Evolutionary conservation across 2,797 vertebrate species (phyloP).

Genomic region (Muraenolepis orangiensis): DNA sequence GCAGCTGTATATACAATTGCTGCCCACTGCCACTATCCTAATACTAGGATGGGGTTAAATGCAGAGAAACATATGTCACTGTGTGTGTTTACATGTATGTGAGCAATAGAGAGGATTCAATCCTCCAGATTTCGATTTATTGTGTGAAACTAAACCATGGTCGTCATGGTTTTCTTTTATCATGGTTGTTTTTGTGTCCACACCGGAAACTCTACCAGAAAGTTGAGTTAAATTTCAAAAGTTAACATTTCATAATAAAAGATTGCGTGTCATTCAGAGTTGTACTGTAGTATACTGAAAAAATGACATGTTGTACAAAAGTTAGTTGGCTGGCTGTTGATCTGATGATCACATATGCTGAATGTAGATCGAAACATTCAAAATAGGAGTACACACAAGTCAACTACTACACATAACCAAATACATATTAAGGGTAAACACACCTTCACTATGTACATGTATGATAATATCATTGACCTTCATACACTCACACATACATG

Average conservation of each 20-base stretch:
- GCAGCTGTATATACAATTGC: no score
- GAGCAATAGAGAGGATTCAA: no score
- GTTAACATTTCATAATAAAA: neutral
- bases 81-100: no score
- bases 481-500: constrained; percentile 2
- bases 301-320: neutral
- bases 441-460: neutral
- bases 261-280: neutral
- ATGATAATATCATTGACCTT: neutral
- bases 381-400: neutral
- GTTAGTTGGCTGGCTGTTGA: neutral
- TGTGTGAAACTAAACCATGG: neutral
- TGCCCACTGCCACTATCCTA: no score
- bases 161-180: neutral
- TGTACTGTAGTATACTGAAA: neutral
- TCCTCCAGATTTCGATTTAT: no score
- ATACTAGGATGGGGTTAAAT: no score
- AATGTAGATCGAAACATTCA: neutral
- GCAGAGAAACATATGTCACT: no score
- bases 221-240: neutral
- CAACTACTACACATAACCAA: neutral
- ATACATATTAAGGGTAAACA: constrained; percentile 8
- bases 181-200: neutral
- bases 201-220: neutral
- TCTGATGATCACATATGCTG: neutral